Base-by-base conservation (phyloP, 2,888 invertebrate species). In the Hypena proboscidalis region DNA sequence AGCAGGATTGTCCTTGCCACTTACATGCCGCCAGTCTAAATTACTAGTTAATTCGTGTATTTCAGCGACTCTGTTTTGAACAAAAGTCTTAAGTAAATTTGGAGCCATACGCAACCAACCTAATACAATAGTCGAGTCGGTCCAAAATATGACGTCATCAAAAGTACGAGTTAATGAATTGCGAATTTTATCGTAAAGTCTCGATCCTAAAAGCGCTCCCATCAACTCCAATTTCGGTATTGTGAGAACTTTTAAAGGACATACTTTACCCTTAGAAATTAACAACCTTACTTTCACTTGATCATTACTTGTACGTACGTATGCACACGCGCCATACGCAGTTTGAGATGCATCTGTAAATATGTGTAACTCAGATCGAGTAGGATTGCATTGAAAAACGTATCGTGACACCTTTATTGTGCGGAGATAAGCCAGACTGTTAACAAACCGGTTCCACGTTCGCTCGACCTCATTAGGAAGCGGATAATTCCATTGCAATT, bases 111-210 rank as follows among this genome's bases (percentile, higher is more conserved):
- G 29, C 5, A 65, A 20, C 61, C 64, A 67, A 0, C 58, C 58
- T 8, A 64, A 7, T 1, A 55, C 61, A 0, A 62, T 61, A 9
- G 58, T 67, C 0, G 62, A 64, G 35, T 67, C 64, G 0, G 60
- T 54, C 58, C 58, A 70, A 7, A 55, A 56, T 2, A 47, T 26
- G 9, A 56, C 38, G 2, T 52, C 35, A 11, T 43, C 13, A 15
- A 64, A 58, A 2, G 35, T 32, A 1, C 36, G 29, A 0, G 40
- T 10, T 4, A 58, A 23, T 4, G 58, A 51, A 14, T 42, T 15
- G 1, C 19, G 32, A 20, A 58, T 42, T 34, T 53, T 58, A 1
- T 21, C 9, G 13, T 26, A 25, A 17, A 25, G n/a, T 20, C 14
- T 31, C 4, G 41, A 19, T 15, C 21, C 40, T n/a, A 40, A 4